Evolutionary conservation across 2,113 vertebrate species (phyloP), one percentile per base, ranked within the genome.

Genomic region (Steatornis caripensis): DNA sequence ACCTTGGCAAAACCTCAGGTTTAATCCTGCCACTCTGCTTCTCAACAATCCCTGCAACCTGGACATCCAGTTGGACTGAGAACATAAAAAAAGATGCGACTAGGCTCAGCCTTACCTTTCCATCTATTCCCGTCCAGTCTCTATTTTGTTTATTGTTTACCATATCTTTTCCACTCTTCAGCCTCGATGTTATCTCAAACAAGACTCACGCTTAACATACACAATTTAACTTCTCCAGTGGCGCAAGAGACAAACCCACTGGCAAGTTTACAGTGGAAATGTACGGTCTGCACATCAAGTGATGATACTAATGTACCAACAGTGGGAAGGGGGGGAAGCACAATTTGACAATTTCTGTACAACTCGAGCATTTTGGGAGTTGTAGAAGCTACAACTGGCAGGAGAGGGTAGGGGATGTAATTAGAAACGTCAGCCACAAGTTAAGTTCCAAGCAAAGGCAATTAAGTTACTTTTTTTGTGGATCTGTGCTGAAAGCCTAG

Each of bases 91-190:
- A 24, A 72, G 37, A 87, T 7, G 11, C 79, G 84, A 6, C 93
- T 92, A 79, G 70, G 61, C 87, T 89, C 8, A 36, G 87, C 87
- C 95, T 97, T 97, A 96, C 97, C 96, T 97, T 97, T 95, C 92
- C 93, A 96, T 80, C 94, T 97, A 97, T 70, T 96, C 91, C 54
- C 15, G 15, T 89, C 81, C 92, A 92, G 89, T 58, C 55, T 93
- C 90, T 95, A 94, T 76, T 97, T 92, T 95, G 64, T 90, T 97
- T 95, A 95, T 89, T 96, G 74, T 97, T 97, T 97, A 95, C 81
- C 89, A 85, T 66, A 48, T 87, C 77, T 95, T 96, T 97, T 95
- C 91, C 91, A 87, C 89, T 96, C 96, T 94, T 97, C 93, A 91
- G 74, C 81, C 89, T 97, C 1, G 61, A 91, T 94, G 92, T 91